These are phyloP conservation scores for Clupea harengus DNA, from an alignment of 2,113 vertebrate species.

Conservation along the genomic window DNA sequence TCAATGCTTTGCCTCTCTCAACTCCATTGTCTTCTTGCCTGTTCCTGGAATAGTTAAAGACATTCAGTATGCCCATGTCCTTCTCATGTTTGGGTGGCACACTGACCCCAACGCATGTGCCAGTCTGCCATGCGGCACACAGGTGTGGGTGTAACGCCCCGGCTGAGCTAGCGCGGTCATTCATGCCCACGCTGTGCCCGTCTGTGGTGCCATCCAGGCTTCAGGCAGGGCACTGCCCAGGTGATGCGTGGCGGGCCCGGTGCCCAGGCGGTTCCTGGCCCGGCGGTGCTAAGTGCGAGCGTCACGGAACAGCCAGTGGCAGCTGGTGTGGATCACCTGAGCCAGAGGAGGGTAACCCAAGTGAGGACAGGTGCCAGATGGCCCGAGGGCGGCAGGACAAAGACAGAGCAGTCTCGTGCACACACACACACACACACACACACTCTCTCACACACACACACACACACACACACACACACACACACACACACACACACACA, in stretches of 20 bases:
- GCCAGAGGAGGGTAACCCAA: background rate
- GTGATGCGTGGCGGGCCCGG: background rate
- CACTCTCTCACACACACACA: background rate
- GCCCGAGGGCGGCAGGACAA: background rate
- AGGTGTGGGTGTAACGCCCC: background rate
- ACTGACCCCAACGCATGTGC: background rate
- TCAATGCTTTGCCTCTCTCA: too few relatives aligned
- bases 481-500: background rate
- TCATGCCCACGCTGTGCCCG: background rate
- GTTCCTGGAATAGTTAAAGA: too few relatives aligned
- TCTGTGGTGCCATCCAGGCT: constrained; percentile 13
- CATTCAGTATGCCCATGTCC: background rate
- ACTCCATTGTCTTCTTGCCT: too few relatives aligned
- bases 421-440: background rate
- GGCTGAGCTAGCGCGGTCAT: background rate
- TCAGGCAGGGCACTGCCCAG: constrained; percentile 24
- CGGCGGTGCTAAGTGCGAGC: background rate
- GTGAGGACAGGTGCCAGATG: background rate
- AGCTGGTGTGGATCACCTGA: background rate
- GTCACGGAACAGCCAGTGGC: background rate
- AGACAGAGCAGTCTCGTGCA: constrained; percentile 3
- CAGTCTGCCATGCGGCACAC: background rate
- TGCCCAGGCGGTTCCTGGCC: background rate
- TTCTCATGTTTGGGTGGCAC: background rate
- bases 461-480: background rate